These are phyloP conservation scores for Pterocles orientalis DNA, from an alignment of 2,113 vertebrate genomes.

Conservation along the genomic window DNA sequence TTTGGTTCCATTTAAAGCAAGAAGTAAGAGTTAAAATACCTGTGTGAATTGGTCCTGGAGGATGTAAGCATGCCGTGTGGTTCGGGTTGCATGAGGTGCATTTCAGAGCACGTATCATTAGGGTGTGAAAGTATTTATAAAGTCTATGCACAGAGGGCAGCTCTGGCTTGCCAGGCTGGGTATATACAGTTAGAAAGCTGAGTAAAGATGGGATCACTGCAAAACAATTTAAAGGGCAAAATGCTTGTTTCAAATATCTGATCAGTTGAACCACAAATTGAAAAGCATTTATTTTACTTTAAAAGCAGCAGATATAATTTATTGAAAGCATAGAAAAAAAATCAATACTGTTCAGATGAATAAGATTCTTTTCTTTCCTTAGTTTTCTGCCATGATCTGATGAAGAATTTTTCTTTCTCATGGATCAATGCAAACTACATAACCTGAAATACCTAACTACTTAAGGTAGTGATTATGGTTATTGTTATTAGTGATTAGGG, in stretches of 20 bases:
- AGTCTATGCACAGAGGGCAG: background rate
- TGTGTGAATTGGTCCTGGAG: background rate
- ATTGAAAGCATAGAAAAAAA: background rate
- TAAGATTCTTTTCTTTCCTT: background rate
- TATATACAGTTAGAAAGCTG: accelerated
- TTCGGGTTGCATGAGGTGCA: background rate
- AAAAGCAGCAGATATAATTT: background rate
- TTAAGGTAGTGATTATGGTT: no score
- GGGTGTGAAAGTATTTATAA: background rate
- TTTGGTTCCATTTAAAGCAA: background rate
- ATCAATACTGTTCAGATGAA: background rate
- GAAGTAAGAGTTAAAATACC: background rate
- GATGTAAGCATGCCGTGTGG: background rate
- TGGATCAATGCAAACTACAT: background rate
- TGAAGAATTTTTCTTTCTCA: background rate
- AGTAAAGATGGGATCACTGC: background rate
- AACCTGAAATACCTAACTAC: background rate
- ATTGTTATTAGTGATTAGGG: no score
- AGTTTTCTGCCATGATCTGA: background rate
- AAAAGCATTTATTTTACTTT: background rate
- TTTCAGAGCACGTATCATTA: background rate
- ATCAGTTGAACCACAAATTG: background rate
- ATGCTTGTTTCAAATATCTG: background rate
- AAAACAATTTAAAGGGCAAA: background rate
- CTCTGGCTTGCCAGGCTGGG: background rate